A percentile compares a stretch with the other conserved stretches of the same genome.
These are phyloP conservation scores for Drosophila helvetica DNA, from an alignment of 2,888 invertebrate species.

Conservation along the genomic window DNA sequence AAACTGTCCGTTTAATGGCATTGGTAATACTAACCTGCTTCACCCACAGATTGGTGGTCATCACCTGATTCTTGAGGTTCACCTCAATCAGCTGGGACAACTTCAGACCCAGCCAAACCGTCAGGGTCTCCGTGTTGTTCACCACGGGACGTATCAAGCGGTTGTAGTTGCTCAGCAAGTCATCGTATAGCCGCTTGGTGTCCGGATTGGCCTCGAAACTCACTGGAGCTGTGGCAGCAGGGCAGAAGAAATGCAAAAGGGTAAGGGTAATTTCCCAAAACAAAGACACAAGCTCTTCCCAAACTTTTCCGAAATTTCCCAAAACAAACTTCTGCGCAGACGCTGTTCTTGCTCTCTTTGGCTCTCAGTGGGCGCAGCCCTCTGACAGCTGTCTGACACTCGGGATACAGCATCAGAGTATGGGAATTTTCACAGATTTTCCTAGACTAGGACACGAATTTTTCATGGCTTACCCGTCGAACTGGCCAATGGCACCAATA, in stretches of 20 bases:
- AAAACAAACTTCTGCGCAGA: constrained; percentile 68
- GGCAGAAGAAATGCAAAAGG: background rate
- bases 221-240: constrained; percentile 72
- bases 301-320: constrained; percentile 62
- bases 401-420: constrained; percentile 66
- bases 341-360: constrained; percentile 35
- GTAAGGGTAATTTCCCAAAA: constrained; percentile 35
- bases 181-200: constrained; percentile 97
- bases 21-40: constrained; percentile 89
- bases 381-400: constrained; percentile 47
- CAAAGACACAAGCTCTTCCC: constrained; percentile 18
- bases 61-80: constrained; percentile 96
- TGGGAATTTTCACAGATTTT: constrained; percentile 66
- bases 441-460: background rate
- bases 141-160: constrained; percentile 96
- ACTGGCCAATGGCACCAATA: constrained; percentile 62
- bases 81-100: constrained; percentile 95
- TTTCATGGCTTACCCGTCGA: constrained; percentile 72
- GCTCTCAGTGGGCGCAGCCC: constrained; percentile 48
- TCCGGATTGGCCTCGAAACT: constrained; percentile 93
- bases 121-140: constrained; percentile 95
- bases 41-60: constrained; percentile 97
- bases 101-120: constrained; percentile 95
- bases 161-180: constrained; percentile 97
- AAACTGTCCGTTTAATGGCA: background rate